Conservation (phyloP, 1,140 invertebrate genomes). For the Arion vulgaris region DNA sequence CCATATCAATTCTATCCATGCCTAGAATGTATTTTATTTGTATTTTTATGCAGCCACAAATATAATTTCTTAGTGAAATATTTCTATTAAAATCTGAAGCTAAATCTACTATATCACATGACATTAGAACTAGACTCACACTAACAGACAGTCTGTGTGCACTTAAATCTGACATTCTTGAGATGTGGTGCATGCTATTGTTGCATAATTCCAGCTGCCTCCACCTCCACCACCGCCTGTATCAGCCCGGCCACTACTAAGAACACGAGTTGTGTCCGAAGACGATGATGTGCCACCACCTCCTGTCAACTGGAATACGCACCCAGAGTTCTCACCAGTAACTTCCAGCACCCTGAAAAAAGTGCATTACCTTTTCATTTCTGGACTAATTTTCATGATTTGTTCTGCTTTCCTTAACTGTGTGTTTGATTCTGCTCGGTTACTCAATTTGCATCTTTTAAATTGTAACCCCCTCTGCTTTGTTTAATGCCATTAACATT, state of each 20-base stretch:
- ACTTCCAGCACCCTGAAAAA: conserved; percentile 7
- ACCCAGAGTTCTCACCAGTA: conserved; percentile 12
- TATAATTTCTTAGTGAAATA: no score
- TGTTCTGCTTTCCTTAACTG: background rate
- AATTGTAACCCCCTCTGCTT: background rate
- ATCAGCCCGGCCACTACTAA: background rate
- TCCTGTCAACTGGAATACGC: conserved; percentile 19
- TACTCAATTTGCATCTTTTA: background rate
- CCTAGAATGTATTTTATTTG: no score
- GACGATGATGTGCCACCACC: background rate
- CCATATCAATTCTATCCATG: no score
- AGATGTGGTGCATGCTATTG: background rate
- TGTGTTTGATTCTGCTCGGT: background rate
- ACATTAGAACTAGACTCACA: no score
- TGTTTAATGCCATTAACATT: no score
- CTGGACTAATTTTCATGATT: background rate
- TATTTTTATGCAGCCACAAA: no score
- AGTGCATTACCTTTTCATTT: conserved; percentile 22
- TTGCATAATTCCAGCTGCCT: conserved; percentile 7
- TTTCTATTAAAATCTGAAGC: no score
- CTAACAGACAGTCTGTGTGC: no score
- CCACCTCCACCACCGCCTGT: background rate
- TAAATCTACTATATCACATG: no score
- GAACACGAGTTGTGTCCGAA: background rate
- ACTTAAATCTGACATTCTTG: no score